Conservation (phyloP, 2,113 vertebrate genomes). For the Acinonyx jubatus region DNA sequence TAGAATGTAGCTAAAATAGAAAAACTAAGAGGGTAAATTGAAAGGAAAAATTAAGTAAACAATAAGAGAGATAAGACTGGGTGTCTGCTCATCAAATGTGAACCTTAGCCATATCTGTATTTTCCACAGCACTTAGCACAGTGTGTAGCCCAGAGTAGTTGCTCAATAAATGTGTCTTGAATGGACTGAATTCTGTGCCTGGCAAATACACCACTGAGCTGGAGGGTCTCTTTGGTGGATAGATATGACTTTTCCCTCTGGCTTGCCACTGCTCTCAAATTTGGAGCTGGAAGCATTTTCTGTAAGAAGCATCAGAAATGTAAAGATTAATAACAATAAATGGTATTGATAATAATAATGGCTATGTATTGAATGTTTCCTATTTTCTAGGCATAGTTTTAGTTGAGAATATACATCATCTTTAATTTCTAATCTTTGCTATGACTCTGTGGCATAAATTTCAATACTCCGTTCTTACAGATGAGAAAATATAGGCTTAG, state of each 20-base stretch:
- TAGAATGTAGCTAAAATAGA: background rate
- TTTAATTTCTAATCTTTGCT: slow-evolving; percentile 1
- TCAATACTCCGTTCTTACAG: background rate
- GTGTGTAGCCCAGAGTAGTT: background rate
- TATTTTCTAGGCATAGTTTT: background rate
- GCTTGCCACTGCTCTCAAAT: background rate
- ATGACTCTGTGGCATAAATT: background rate
- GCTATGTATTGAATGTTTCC: background rate
- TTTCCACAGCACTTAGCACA: background rate
- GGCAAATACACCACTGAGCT: background rate
- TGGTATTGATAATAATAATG: background rate
- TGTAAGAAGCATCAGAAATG: background rate
- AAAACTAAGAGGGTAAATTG: background rate
- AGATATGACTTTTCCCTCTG: background rate
- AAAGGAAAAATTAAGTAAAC: background rate
- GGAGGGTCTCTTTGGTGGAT: background rate
- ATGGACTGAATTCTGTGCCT: background rate
- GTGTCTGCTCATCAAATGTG: background rate
- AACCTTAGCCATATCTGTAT: background rate
- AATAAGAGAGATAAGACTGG: background rate
- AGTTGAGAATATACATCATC: background rate
- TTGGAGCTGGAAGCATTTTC: background rate
- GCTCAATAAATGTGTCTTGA: background rate
- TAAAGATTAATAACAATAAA: background rate
- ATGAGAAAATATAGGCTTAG: background rate